A percentile compares a stretch with the other conserved stretches of the same genome.
These are phyloP conservation scores for Buteo buteo DNA, from an alignment of 2,113 vertebrate species.

Conservation along the genomic window DNA sequence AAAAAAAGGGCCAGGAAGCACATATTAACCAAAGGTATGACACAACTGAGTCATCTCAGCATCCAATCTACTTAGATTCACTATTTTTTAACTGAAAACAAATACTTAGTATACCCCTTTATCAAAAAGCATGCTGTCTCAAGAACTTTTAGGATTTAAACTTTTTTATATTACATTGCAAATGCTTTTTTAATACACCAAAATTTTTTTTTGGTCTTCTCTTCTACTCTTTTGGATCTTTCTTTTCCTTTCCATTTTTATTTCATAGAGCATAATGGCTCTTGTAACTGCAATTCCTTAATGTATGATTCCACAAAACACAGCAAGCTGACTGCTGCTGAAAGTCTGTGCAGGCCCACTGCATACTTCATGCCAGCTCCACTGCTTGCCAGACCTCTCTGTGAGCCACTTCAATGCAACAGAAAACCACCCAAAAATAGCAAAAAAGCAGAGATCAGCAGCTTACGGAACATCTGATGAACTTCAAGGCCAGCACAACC, in stretches of 20 bases:
- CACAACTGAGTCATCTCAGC: neutral
- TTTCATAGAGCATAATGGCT: neutral
- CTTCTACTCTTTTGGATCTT: neutral
- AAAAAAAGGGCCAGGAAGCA: neutral
- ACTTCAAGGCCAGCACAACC: neutral
- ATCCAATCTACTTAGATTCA: neutral
- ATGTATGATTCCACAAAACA: neutral
- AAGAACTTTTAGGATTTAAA: neutral
- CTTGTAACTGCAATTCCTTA: neutral
- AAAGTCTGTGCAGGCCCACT: neutral
- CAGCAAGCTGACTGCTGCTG: neutral
- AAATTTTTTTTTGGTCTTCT: neutral
- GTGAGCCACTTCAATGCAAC: neutral
- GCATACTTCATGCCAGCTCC: neutral
- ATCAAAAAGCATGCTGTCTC: neutral
- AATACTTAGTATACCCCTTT: neutral
- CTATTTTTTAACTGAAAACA: neutral
- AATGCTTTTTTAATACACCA: neutral
- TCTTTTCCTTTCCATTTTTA: neutral
- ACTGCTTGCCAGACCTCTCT: neutral
- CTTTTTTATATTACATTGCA: neutral
- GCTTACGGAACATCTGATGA: neutral
- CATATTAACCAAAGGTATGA: neutral
- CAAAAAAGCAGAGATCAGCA: neutral
- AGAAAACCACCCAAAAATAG: constrained; percentile 12